Evolutionary conservation across 2,113 vertebrate species (phyloP), one percentile per base, ranked within the genome.

Genomic region (Ploceus nigricollis): DNA sequence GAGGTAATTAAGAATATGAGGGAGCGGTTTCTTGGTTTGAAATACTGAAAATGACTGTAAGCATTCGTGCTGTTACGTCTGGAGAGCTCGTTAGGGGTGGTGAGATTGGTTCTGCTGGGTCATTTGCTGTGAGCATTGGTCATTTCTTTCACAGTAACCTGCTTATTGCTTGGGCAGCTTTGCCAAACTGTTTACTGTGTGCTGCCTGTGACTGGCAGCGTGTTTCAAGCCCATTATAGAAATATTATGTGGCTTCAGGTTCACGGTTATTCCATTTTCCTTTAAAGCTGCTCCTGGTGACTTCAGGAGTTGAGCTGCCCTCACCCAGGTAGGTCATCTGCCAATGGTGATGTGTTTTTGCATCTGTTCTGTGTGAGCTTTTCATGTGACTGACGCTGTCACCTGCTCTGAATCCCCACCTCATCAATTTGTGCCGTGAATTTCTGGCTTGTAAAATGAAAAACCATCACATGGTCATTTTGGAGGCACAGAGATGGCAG

Each of bases 161-260:
- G 44, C 28, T 71, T 7, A 56, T 60, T 91, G 77, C 81, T 92
- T 61, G 94, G 61, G 69, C 77, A 70, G 77, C 78, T 87, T 91
- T 68, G 40, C 80, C 76, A 42, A 0, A 10, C 72, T 54, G 25
- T 83, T 91, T 56, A 2, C 57, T 82, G 1, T 23, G 51, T 89
- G 76, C 72, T 90, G 53, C 37, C 78, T n/a, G 42, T 54, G 58
- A 39, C 70, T 76, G 61, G 53, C 48, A n/a, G 30, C 0, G 5
- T 13, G 7, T 79, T 90, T 83, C 42, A 65, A 70, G n/a, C 56
- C 2, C 3, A 17, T 94, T 56, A 15, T 3, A 48, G 53, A 47
- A 91, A 69, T 76, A 31, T 53, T 61, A 2, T 3, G 21, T 54
- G 50, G 54, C 42, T 63, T 83, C 47, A 40, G 53, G 44, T 31